phyloP scores from a whole-genome alignment of 2,888 invertebrate species.

The Labia minor region DNA sequence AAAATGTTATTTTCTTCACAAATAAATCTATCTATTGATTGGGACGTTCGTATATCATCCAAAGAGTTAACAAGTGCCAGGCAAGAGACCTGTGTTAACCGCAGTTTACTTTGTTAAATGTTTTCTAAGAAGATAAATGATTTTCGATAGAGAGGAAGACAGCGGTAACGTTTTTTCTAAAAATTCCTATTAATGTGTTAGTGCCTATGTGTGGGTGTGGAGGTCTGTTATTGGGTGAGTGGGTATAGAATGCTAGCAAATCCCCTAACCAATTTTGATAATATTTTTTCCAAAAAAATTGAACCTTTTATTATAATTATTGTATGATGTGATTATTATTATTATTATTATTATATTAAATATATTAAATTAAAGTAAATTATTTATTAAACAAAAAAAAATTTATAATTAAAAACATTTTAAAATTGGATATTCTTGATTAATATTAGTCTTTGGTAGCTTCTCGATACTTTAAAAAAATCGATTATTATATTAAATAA shows the following conservation, averaged over 20 bases:
- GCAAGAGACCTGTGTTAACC: not conserved
- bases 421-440: too few relatives aligned
- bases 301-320: too few relatives aligned
- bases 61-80: not conserved
- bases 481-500: too few relatives aligned
- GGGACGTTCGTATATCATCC: not conserved
- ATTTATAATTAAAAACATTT: too few relatives aligned
- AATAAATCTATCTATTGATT: conserved; percentile 1
- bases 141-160: not conserved
- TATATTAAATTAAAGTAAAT: too few relatives aligned
- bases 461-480: too few relatives aligned
- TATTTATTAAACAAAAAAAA: too few relatives aligned
- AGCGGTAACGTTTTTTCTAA: not conserved
- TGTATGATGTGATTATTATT: too few relatives aligned
- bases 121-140: conserved; percentile 7
- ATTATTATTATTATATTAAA: too few relatives aligned
- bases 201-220: not conserved
- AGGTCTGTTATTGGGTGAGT: not conserved
- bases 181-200: not conserved
- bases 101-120: not conserved
- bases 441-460: too few relatives aligned
- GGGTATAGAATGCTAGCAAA: not conserved
- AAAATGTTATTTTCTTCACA: not conserved
- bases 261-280: too few relatives aligned
- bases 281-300: too few relatives aligned